Conservation (phyloP, 2,888 invertebrate species). For the Dromius quadrimaculatus region DNA sequence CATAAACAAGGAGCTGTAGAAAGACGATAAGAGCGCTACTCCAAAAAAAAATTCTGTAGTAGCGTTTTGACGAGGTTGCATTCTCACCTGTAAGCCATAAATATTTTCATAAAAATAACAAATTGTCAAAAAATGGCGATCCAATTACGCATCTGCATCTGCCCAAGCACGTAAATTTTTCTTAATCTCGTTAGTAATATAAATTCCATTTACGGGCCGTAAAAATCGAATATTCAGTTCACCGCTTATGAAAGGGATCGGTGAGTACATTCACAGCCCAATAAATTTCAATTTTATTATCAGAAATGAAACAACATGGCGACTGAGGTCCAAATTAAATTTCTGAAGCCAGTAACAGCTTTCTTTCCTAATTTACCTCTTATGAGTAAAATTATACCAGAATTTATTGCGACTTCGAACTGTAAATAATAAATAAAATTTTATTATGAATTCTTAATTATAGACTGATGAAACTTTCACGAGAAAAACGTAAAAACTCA, state of each 20-base stretch:
- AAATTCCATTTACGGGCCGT: slow-evolving; percentile 7
- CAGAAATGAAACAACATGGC: slow-evolving; percentile 25
- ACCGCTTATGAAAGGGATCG: background rate
- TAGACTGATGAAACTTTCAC: slow-evolving; percentile 8
- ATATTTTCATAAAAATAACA: too few relatives aligned
- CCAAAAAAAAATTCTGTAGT: too few relatives aligned
- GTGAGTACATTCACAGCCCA: background rate
- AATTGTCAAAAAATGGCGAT: too few relatives aligned
- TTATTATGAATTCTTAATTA: background rate
- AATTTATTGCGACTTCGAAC: background rate
- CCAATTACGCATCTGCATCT: background rate
- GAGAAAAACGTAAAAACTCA: background rate
- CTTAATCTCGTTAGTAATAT: background rate
- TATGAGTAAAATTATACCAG: background rate
- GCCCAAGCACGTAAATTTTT: background rate
- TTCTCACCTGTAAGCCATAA: too few relatives aligned
- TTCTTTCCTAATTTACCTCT: background rate
- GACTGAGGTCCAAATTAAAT: too few relatives aligned
- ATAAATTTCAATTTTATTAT: slow-evolving; percentile 29
- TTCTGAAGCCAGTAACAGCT: too few relatives aligned
- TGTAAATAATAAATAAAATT: slow-evolving; percentile 13
- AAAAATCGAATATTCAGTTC: slow-evolving; percentile 13
- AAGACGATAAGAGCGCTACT: too few relatives aligned
- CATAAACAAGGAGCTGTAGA: too few relatives aligned
- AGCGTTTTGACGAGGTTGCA: too few relatives aligned